Evolutionary conservation across 2,888 invertebrate species (phyloP), one percentile per base, ranked within the genome.

Genomic region (Microctonus aethiopoides): DNA sequence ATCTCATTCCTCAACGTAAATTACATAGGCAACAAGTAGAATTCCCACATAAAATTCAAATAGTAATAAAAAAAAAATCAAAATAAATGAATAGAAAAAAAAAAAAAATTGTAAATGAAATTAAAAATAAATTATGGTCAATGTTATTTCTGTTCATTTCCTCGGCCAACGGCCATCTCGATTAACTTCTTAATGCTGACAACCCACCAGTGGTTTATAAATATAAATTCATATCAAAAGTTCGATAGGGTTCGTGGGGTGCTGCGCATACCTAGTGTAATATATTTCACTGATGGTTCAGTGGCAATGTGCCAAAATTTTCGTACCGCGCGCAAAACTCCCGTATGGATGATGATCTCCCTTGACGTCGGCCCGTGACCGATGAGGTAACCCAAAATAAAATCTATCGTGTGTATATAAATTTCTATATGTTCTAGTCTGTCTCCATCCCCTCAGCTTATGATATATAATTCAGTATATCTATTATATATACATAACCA

Each of bases 341-440:
- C 46, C 63, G 66, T 72, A 70, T 73, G 71, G 73, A 76, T 68
- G 78, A 81, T 81, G 77, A 74, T 78, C 76, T 69, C 16, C 16
- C 68, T 78, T 76, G 81, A 80, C 76, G 81, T 76, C 73, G 76
- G 78, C 73, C 74, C 76, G 76, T 73, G 77, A 77, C 77, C 77
- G 78, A 81, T 82, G 80, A 82, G 77, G 79, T 79, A 79, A 83
- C 79, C 70, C 76, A 78, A 77, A 82, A 81, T 81, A 81, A 81
- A 80, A 80, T 78, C 61, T 66, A 56, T 61, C 66, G 7, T 16
- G 46, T n/a, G 46, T 46, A 16, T 46, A 16, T 46, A 16, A n/a
- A n/a, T n/a, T n/a, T n/a, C n/a, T n/a, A 16, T 46, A 16, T 46
- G 46, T 16, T 46, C 16, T 16, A 16, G 65, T 39, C 65, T 36